Base-by-base conservation (phyloP, 92 coral and sea anemone genomes). In the Bergia sp. region DNA sequence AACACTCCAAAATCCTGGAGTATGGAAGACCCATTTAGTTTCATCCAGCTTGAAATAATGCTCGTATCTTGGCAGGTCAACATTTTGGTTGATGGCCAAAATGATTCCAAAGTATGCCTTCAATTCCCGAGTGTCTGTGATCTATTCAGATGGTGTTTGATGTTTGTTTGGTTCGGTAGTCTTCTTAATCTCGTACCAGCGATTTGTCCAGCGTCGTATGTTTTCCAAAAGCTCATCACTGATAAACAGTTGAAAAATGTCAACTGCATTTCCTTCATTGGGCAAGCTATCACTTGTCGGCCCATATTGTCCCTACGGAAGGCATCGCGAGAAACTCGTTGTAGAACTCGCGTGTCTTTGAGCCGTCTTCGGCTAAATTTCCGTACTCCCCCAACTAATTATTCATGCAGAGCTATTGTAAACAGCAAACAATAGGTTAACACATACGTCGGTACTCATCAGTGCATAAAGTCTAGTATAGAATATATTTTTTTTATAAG, bases 221-320 rank as follows among this genome's bases (percentile, higher is more conserved):
- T 88, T 88, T 80, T 44, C 47, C 38, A 88, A 49, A 7, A 80
- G 55, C 41, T 88, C 91, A 69, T 89, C 88, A 11, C 88, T 39
- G 5, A 89, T 18, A 55, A 89, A 82, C 18, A 89, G 82, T 36
- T 74, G 16, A 13, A 89, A 82, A 76, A 82, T 21, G 58, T 89
- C 58, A 23, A 81, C 75, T 3, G 91, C 49, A 41, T 81, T 80
- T 7, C 91, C 73, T 15, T 15, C 23, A 7, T 83, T 71, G 7
- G 88, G 90, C 45, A 42, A 42, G 45, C 5, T 42, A 42, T 42
- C 73, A 20, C 1, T n/a, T 21, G 3, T 20, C 0, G 73, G 50
- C 7, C 73, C 73, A 66, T 1, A 20, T 66, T 20, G 37, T 66
- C 7, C 73, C 73, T 21, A 36, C 1, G 29, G 73, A 66, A 20